Percentiles rank a stretch among this genome's conserved stretches.
These are phyloP conservation scores for Myocastor coypus DNA, from an alignment of 2,113 vertebrate genomes.

Conservation along the genomic window DNA sequence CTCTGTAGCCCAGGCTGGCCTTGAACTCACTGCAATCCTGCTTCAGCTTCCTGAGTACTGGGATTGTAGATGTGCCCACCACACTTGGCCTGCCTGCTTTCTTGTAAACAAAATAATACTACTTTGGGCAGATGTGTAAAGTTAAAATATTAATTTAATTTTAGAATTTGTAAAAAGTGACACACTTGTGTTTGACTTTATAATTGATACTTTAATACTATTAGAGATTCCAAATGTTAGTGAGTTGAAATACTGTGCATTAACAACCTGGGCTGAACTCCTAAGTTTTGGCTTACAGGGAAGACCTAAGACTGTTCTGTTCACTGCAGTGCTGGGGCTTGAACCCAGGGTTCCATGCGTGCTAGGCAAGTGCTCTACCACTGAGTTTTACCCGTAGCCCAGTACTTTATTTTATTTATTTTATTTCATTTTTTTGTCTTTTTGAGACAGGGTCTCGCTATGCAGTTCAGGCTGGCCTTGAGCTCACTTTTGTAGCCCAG, in stretches of 20 bases:
- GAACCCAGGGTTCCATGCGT: neutral
- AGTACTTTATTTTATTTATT: conserved; percentile 3
- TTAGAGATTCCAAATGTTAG: conserved; percentile 19
- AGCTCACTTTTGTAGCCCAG: too few species aligned
- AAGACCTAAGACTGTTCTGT: neutral
- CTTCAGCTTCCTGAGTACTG: neutral
- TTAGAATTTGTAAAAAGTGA: neutral
- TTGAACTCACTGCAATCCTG: neutral
- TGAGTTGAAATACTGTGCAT: neutral
- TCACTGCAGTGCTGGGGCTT: neutral
- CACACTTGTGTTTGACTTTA: conserved; percentile 21
- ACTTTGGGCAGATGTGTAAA: conserved; percentile 44
- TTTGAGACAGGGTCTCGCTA: too few species aligned
- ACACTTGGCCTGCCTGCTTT: conserved; percentile 1
- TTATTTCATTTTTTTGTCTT: neutral
- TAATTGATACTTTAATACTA: neutral
- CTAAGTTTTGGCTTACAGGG: neutral
- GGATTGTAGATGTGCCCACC: neutral
- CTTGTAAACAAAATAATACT: conserved; percentile 62
- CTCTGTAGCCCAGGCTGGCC: neutral
- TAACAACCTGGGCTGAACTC: neutral
- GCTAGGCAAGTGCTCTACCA: neutral
- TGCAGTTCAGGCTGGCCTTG: too few species aligned
- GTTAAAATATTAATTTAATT: conserved; percentile 17
- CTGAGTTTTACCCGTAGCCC: too few species aligned